phyloP scores from a whole-genome alignment of 2,888 invertebrate genomes.

The Stictocephala bisonia region DNA sequence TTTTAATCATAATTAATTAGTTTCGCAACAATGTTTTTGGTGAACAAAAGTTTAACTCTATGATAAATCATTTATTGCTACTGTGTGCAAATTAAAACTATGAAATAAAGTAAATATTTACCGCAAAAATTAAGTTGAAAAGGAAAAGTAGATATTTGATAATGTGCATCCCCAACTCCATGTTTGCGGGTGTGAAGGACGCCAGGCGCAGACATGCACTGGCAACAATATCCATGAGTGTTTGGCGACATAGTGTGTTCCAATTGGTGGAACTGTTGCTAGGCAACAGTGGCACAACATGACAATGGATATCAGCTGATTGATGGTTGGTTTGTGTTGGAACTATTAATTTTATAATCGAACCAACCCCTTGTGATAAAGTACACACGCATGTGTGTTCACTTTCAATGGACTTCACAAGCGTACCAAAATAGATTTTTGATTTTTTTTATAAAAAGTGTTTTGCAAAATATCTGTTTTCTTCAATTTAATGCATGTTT shows the following conservation, averaged over 20 bases:
- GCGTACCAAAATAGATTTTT: too few species aligned
- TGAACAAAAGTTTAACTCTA: too few species aligned
- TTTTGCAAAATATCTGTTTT: too few species aligned
- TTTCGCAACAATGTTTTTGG: too few species aligned
- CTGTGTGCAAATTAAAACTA: too few species aligned
- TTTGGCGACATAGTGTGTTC: background rate
- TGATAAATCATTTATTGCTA: too few species aligned
- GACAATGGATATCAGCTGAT: slow-evolving; percentile 15
- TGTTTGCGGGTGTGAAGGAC: background rate
- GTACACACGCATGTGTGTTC: too few species aligned
- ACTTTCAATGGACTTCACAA: too few species aligned
- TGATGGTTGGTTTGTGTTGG: background rate
- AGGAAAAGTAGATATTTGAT: slow-evolving; percentile 81
- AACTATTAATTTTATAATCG: background rate
- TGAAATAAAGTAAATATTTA: slow-evolving; percentile 66
- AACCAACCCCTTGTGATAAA: too few species aligned
- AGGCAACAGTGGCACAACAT: slow-evolving; percentile 8
- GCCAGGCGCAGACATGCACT: background rate
- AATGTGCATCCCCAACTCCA: slow-evolving; percentile 73
- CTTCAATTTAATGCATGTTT: too few species aligned
- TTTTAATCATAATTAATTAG: too few species aligned
- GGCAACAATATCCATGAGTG: background rate
- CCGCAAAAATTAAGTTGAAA: slow-evolving; percentile 81
- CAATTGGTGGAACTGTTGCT: slow-evolving; percentile 6
- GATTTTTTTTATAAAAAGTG: too few species aligned